These are phyloP conservation scores for Cataglyphis livida DNA, from an alignment of 2,888 invertebrate genomes.

Conservation along the genomic window DNA sequence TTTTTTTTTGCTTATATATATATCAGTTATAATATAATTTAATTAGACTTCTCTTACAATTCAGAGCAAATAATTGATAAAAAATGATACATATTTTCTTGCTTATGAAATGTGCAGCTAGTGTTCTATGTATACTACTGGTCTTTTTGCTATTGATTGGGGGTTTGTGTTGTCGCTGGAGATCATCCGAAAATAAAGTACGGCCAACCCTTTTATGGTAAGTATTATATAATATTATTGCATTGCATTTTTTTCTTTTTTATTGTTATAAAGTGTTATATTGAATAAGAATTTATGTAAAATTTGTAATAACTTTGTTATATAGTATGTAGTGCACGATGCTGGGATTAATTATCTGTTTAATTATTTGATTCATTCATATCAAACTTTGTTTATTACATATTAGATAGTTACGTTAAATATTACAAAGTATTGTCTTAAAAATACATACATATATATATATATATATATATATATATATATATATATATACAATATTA, in stretches of 20 bases:
- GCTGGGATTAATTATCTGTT: not conserved
- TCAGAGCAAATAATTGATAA: not conserved
- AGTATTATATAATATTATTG: slow-evolving; percentile 40
- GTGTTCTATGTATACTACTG: slow-evolving; percentile 76
- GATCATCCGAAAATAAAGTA: slow-evolving; percentile 78
- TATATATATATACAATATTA: not conserved
- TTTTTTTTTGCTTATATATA: too few species aligned
- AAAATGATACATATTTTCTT: slow-evolving; percentile 4
- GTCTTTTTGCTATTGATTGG: slow-evolving; percentile 80
- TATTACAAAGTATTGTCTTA: not conserved
- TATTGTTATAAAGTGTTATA: not conserved
- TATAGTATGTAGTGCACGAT: not conserved
- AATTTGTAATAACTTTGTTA: not conserved
- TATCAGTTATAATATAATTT: not conserved
- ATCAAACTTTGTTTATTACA: not conserved
- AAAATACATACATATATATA: not conserved
- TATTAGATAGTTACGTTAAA: not conserved
- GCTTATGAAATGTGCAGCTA: slow-evolving; percentile 69
- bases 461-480: not conserved
- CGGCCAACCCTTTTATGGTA: slow-evolving; percentile 82
- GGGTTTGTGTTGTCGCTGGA: slow-evolving; percentile 81
- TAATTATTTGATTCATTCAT: not conserved
- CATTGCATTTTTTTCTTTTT: not conserved
- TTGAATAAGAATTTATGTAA: not conserved
- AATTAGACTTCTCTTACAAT: not conserved